These are phyloP conservation scores for Troides oblongomaculatus DNA, from an alignment of 2,888 invertebrate genomes.

Conservation along the genomic window DNA sequence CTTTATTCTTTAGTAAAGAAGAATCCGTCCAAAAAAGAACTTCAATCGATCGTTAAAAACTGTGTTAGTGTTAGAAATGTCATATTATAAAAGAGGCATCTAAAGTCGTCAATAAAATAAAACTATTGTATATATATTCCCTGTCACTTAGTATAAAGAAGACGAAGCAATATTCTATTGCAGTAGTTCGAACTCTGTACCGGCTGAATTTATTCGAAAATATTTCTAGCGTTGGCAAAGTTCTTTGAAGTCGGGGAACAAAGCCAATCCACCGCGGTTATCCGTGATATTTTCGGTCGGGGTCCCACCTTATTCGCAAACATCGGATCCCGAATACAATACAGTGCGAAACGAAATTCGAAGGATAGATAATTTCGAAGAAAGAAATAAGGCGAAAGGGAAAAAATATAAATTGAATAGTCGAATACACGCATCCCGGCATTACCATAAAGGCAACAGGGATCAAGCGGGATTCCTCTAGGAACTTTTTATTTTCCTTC, in stretches of 20 bases:
- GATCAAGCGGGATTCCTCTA: conserved; percentile 78
- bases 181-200: conserved; percentile 47
- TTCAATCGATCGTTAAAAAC: too few relatives aligned
- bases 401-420: conserved; percentile 80
- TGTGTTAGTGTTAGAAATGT: background rate
- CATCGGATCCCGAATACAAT: conserved; percentile 76
- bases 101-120: background rate
- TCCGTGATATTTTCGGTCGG: conserved; percentile 72
- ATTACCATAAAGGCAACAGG: conserved; percentile 80
- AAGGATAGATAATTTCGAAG: conserved; percentile 78
- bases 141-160: conserved; percentile 30
- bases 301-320: conserved; percentile 78
- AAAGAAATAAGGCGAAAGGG: conserved; percentile 77
- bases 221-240: conserved; percentile 66
- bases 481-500: conserved; percentile 81
- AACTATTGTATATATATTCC: background rate
- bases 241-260: conserved; percentile 77
- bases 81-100: background rate
- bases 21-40: too few relatives aligned
- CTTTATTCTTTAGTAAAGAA: too few relatives aligned
- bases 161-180: conserved; percentile 44
- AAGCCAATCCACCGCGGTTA: conserved; percentile 77
- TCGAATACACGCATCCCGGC: conserved; percentile 79
- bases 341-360: conserved; percentile 80
- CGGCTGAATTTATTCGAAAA: conserved; percentile 67